Conservation (phyloP, 1,140 invertebrate species). For the Lasioglossum baleicum region DNA sequence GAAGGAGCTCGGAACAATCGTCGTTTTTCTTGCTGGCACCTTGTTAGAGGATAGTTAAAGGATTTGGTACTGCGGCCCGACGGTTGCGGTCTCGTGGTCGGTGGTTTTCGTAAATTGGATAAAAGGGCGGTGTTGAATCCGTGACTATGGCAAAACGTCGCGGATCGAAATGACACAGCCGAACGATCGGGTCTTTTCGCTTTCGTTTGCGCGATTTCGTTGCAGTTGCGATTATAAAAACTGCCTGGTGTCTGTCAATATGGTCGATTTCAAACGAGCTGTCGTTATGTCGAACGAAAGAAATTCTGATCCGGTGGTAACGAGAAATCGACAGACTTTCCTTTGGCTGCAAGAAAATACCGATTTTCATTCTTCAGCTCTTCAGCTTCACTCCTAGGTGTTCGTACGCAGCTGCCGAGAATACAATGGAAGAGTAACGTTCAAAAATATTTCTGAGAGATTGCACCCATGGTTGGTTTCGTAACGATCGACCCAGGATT, state of each 20-base stretch:
- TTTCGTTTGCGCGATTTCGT: slow-evolving; percentile 56
- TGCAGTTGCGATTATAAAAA: slow-evolving; percentile 6
- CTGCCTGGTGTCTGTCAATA: neutral
- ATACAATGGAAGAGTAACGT: no score
- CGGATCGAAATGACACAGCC: slow-evolving; percentile 56
- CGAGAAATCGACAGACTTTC: neutral
- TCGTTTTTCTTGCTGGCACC: no score
- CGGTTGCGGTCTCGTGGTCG: neutral
- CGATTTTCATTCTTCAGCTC: no score
- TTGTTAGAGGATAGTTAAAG: neutral
- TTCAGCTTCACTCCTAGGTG: no score
- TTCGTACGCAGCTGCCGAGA: no score
- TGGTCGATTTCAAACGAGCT: neutral
- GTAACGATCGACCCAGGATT: slow-evolving; percentile 1
- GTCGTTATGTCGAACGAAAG: neutral
- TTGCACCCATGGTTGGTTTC: neutral
- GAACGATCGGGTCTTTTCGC: slow-evolving; percentile 62
- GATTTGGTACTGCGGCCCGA: no score
- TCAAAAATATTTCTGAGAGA: neutral
- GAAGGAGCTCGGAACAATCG: no score
- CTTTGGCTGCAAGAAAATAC: neutral
- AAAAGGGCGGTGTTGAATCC: neutral
- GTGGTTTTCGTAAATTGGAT: neutral
- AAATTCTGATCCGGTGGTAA: neutral
- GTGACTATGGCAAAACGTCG: slow-evolving; percentile 15